phyloP scores from a whole-genome alignment of 2,113 vertebrate genomes.

The Megatriorchis doriae region DNA sequence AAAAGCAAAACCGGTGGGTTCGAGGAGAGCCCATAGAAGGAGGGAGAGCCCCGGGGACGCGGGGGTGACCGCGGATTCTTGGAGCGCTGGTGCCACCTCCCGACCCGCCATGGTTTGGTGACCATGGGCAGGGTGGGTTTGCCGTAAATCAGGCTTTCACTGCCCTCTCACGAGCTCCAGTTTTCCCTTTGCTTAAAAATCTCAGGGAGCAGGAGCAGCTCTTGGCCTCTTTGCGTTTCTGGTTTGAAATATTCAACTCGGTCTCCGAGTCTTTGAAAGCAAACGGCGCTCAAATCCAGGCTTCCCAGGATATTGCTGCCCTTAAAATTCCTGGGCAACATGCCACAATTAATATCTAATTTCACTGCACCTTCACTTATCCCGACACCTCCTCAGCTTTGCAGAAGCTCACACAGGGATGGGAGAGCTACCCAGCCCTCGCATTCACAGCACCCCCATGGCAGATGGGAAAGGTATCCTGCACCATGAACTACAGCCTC shows the following conservation, averaged over 20 bases:
- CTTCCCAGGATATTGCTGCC: background rate
- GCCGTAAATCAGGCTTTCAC: no score
- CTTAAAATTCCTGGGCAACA: background rate
- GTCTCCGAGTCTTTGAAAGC: background rate
- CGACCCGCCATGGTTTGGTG: background rate
- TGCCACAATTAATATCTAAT: background rate
- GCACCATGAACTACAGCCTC: no score
- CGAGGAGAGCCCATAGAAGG: no score
- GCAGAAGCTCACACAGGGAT: background rate
- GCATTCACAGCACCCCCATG: fast-evolving
- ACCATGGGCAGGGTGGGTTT: no score
- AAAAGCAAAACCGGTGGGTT: no score
- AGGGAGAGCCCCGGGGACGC: no score
- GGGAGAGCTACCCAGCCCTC: background rate
- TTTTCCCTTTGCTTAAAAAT: background rate
- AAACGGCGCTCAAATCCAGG: background rate
- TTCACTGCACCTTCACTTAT: background rate
- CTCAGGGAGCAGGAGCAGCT: background rate
- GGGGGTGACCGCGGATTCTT: background rate
- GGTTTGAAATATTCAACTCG: fast-evolving
- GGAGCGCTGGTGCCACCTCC: constrained; percentile 37
- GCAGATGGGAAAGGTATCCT: background rate
- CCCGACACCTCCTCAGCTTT: background rate
- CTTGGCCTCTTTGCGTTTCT: no score
- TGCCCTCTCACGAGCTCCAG: no score